Percentiles rank a stretch among this genome's conserved stretches.
phyloP scores from a whole-genome alignment of 2,888 invertebrate species.

The Eumerus sabulonum region DNA sequence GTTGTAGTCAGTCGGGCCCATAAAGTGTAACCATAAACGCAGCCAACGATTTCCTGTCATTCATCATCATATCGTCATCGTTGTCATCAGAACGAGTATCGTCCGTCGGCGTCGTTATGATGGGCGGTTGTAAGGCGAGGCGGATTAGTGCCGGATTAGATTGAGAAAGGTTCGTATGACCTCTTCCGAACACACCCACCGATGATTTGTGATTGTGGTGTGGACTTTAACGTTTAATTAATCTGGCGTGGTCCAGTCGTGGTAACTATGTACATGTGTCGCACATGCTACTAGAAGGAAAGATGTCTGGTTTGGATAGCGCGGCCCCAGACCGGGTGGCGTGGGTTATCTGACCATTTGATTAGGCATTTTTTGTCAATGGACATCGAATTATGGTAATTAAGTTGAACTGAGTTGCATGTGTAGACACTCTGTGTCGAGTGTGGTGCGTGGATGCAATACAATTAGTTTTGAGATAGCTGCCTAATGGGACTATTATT shows the following conservation, averaged over 20 bases:
- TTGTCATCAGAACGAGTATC: neutral
- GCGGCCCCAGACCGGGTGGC: conserved; percentile 4
- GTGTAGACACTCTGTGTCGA: neutral
- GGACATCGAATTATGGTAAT: conserved; percentile 56
- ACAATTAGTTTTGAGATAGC: conserved; percentile 38
- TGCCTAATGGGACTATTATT: conserved; percentile 46
- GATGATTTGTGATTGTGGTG: conserved; percentile 23
- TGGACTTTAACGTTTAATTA: conserved; percentile 56
- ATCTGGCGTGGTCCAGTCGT: conserved; percentile 9
- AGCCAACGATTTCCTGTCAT: conserved; percentile 58
- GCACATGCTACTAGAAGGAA: too few relatives aligned
- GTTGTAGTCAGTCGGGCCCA: conserved; percentile 13
- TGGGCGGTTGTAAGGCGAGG: too few relatives aligned
- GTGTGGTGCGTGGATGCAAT: conserved; percentile 35
- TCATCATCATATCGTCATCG: conserved; percentile 31
- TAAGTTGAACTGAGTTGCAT: conserved; percentile 17
- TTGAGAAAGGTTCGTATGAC: conserved; percentile 16
- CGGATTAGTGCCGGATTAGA: conserved; percentile 16
- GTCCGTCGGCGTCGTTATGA: neutral
- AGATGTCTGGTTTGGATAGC: too few relatives aligned
- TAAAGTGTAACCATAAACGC: conserved; percentile 17
- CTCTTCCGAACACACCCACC: conserved; percentile 36
- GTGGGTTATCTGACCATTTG: conserved; percentile 32
- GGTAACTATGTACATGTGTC: too few relatives aligned
- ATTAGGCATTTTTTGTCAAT: conserved; percentile 51